Base-by-base conservation (phyloP, 2,888 invertebrate species). In the Athalia rosae region DNA sequence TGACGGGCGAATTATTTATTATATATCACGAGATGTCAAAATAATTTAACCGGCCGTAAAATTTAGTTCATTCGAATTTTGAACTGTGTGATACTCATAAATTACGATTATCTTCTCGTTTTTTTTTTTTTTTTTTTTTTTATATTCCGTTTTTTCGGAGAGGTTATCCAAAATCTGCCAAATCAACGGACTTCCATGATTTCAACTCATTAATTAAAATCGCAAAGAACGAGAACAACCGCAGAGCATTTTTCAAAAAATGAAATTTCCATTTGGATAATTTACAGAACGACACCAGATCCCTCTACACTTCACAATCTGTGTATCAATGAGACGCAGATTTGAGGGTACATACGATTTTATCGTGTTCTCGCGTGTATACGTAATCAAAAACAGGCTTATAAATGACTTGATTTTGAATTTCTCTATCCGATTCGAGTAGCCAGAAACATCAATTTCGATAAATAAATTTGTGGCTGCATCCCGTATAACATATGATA, bases 401-500 rank as follows among this genome's bases (percentile, higher is more conserved):
- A 43, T 9, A 62, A 62, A 62, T 62, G 62, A 62, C 62, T 62
- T 62, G 62, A 62, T 62, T 62, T 62, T 28, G 43, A 43, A 43
- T 62, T 62, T 43, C 41, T 43, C 43, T n/a, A 62, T 43, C 41
- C n/a, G 3, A 43, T 11, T 41, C 61, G 61, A 61, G 41, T 15
- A n/a, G 41, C 41, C 62, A 62, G 15, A 43, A 4, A 7, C 9
- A 1, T 45, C 28, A 28, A 43, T 11, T 43, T 8, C 41, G 8
- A 62, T 62, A 62, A 62, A 62, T 62, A 43, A 11, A 43, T 4
- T 7, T 9, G 28, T 28, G 28, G 28, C 28, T 28, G 28, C 28
- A 28, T 28, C 28, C 28, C 2, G 28, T 28, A 2, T 28, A 28
- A 28, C 28, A 28, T 28, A 28, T 28, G 28, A 28, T 28, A 28